phyloP scores from a whole-genome alignment of 2,888 invertebrate species.

The Malachius bipustulatus region DNA sequence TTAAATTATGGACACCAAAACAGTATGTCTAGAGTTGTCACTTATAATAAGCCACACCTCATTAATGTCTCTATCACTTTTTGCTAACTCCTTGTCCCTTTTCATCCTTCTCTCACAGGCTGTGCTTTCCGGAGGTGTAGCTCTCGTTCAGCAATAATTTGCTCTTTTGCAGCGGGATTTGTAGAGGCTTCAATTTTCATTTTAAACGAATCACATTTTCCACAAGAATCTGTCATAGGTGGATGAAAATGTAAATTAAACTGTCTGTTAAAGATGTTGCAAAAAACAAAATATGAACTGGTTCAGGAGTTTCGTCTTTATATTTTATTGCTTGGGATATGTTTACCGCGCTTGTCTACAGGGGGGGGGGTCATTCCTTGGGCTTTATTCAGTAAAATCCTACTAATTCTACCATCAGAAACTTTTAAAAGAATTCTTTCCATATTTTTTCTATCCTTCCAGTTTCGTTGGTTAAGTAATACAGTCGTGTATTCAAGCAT shows the following conservation, averaged over 20 bases:
- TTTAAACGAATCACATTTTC: constrained; percentile 19
- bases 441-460: constrained; percentile 4
- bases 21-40: constrained; percentile 19
- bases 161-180: constrained; percentile 8
- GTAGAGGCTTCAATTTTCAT: constrained; percentile 13
- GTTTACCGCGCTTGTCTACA: no score
- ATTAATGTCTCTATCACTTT: constrained; percentile 13
- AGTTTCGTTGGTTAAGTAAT: not conserved
- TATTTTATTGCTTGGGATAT: no score
- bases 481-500: not conserved
- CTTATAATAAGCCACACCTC: constrained; percentile 21
- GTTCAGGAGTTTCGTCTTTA: no score
- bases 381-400: constrained; percentile 6
- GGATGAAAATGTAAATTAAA: constrained; percentile 18
- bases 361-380: constrained; percentile 8
- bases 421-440: constrained; percentile 6
- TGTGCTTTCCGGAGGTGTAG: not conserved
- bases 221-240: constrained; percentile 17
- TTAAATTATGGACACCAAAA: constrained; percentile 15
- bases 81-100: not conserved
- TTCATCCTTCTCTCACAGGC: not conserved
- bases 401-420: constrained; percentile 8
- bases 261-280: constrained; percentile 14
- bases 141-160: not conserved
- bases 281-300: constrained; percentile 18